Evolutionary conservation across 2,797 vertebrate genomes (phyloP).

Genomic region (Rhinichthys osculus): DNA sequence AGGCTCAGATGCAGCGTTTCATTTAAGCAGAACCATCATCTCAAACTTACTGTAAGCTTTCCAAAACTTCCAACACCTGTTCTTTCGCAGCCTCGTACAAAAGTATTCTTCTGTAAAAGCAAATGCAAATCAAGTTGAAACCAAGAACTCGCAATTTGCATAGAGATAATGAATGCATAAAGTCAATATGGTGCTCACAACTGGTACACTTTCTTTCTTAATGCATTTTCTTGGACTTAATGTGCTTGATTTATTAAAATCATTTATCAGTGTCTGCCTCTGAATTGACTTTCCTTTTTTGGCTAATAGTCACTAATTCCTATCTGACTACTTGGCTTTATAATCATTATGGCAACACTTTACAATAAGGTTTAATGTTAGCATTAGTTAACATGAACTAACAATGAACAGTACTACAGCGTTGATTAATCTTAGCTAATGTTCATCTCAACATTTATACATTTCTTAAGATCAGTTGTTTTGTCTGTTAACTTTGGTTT

Average conservation of each 20-base stretch:
- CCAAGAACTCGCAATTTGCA: constrained; percentile 82
- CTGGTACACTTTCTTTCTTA: not conserved
- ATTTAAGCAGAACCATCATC: constrained; percentile 7
- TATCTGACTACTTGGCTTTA: not conserved
- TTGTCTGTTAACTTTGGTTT: too few relatives aligned
- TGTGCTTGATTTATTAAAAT: not conserved
- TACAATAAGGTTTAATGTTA: not conserved
- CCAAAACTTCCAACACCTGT: constrained; percentile 55
- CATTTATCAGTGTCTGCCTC: not conserved
- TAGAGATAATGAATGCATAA: constrained; percentile 82
- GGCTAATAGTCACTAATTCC: not conserved
- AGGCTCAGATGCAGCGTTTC: not conserved
- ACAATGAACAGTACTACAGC: not conserved
- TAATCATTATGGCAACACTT: not conserved
- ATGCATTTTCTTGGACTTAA: not conserved
- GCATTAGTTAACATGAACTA: not conserved
- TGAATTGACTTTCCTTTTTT: not conserved
- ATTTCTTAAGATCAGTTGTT: not conserved
- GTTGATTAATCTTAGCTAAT: not conserved
- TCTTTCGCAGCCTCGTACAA: constrained; percentile 36
- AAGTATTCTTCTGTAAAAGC: constrained; percentile 74
- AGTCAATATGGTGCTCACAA: not conserved
- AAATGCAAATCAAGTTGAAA: constrained; percentile 79
- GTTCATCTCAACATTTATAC: not conserved
- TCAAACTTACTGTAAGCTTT: constrained; percentile 19